Evolutionary conservation across 2,888 invertebrate genomes (phyloP).

Genomic region (Agriopis aurantiaria): DNA sequence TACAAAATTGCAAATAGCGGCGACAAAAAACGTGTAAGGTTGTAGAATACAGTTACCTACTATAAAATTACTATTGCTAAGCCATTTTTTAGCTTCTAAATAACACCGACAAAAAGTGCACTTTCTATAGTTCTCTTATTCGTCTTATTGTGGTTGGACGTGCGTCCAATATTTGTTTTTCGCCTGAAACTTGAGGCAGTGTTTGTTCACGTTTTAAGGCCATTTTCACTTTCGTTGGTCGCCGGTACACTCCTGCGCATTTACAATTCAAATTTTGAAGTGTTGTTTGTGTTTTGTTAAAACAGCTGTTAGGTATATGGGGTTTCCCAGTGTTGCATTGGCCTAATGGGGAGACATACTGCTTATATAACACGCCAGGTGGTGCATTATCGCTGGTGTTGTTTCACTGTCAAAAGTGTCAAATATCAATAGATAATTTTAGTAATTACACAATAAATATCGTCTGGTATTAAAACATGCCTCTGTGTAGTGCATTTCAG

Average conservation of each 20-base stretch:
- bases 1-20: slow-evolving; percentile 11
- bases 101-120: slow-evolving; percentile 25
- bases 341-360: too few relatives aligned
- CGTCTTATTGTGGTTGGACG: slow-evolving; percentile 66
- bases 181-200: slow-evolving; percentile 65
- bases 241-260: slow-evolving; percentile 57
- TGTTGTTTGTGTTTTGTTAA: slow-evolving; percentile 35
- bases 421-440: too few relatives aligned
- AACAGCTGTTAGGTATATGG: slow-evolving; percentile 19
- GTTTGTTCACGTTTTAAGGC: slow-evolving; percentile 78
- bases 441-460: too few relatives aligned
- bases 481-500: too few relatives aligned
- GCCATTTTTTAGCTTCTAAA: slow-evolving; percentile 20
- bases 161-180: slow-evolving; percentile 77
- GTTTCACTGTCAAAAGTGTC: too few relatives aligned
- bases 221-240: slow-evolving; percentile 78
- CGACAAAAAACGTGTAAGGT: slow-evolving; percentile 18
- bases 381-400: too few relatives aligned
- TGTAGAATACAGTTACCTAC: slow-evolving; percentile 20
- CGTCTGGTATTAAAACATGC: too few relatives aligned
- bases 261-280: slow-evolving; percentile 55
- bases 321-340: slow-evolving; percentile 6
- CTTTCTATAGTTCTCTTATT: slow-evolving; percentile 57
- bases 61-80: slow-evolving; percentile 23
- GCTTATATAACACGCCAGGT: too few relatives aligned